Evolutionary conservation across 2,797 vertebrate genomes (phyloP).

Genomic region (Furcifer pardalis): DNA sequence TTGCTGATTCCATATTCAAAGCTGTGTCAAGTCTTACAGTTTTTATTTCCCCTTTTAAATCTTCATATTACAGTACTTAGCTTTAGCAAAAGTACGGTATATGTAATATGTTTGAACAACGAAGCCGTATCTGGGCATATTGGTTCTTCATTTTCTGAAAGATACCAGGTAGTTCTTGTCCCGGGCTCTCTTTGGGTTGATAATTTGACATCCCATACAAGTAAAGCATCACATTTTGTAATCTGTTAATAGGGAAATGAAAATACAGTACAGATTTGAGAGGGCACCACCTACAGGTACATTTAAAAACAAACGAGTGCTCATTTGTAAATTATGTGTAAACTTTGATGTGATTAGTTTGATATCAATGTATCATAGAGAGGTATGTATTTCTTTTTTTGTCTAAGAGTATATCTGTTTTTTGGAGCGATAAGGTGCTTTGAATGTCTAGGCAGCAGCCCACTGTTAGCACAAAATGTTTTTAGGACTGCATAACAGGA

Average conservation of each 20-base stretch:
- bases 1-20: background rate
- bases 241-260: background rate
- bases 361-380: background rate
- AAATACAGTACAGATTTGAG: constrained; percentile 10
- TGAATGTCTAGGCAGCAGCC: constrained; percentile 43
- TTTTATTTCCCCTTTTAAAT: background rate
- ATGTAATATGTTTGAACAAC: constrained; percentile 36
- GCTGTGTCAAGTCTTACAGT: background rate
- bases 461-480: constrained; percentile 15
- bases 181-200: constrained; percentile 49
- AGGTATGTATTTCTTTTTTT: constrained; percentile 7
- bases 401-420: constrained; percentile 1
- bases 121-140: constrained; percentile 45
- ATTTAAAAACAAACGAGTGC: background rate
- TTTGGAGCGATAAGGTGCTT: constrained; percentile 24
- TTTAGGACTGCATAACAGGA: constrained; percentile 38
- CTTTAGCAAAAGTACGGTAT: constrained; percentile 31
- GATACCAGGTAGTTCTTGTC: constrained; percentile 53
- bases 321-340: constrained; percentile 24
- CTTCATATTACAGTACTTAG: constrained; percentile 9
- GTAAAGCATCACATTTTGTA: constrained; percentile 4
- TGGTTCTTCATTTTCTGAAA: constrained; percentile 62
- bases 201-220: background rate
- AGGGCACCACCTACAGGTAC: constrained; percentile 13
- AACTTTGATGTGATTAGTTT: background rate